Percentiles rank a stretch among this genome's conserved stretches.
phyloP scores from a whole-genome alignment of 92 coral and sea anemone genomes.

The Paramuricea clavata region DNA sequence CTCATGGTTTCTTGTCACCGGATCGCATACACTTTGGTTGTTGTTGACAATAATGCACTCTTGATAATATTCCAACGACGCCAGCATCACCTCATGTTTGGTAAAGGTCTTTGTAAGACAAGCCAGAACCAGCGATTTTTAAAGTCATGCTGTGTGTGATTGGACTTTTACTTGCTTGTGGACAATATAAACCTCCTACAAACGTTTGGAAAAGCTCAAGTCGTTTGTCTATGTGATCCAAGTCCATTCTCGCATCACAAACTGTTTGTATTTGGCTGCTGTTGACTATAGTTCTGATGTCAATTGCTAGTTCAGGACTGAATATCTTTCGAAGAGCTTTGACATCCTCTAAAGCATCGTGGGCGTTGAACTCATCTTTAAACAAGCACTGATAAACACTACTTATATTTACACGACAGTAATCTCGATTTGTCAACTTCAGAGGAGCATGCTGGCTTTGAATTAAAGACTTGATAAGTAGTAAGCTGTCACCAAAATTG shows the following conservation, averaged over 20 bases:
- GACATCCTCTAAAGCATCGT: slow-evolving; percentile 68
- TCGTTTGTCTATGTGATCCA: slow-evolving; percentile 67
- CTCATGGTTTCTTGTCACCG: too few species aligned
- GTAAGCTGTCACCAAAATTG: slow-evolving; percentile 9
- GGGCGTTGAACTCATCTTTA: slow-evolving; percentile 54
- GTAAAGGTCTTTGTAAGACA: too few species aligned
- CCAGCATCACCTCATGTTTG: neutral
- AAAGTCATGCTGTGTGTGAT: neutral
- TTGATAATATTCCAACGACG: neutral
- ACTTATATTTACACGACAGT: too few species aligned
- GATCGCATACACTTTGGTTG: too few species aligned
- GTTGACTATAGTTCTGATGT: too few species aligned
- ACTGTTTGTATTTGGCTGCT: too few species aligned
- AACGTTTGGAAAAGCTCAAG: slow-evolving; percentile 69
- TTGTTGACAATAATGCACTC: neutral
- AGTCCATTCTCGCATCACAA: too few species aligned
- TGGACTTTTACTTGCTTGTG: too few species aligned
- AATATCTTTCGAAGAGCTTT: slow-evolving; percentile 61
- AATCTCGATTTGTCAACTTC: too few species aligned
- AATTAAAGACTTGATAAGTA: neutral
- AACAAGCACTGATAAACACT: too few species aligned
- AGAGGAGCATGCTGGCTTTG: slow-evolving; percentile 14
- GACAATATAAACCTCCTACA: slow-evolving; percentile 54
- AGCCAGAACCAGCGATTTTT: neutral
- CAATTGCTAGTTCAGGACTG: slow-evolving; percentile 46